Evolutionary conservation across 2,888 invertebrate species (phyloP).

Genomic region (Cephus runcator): DNA sequence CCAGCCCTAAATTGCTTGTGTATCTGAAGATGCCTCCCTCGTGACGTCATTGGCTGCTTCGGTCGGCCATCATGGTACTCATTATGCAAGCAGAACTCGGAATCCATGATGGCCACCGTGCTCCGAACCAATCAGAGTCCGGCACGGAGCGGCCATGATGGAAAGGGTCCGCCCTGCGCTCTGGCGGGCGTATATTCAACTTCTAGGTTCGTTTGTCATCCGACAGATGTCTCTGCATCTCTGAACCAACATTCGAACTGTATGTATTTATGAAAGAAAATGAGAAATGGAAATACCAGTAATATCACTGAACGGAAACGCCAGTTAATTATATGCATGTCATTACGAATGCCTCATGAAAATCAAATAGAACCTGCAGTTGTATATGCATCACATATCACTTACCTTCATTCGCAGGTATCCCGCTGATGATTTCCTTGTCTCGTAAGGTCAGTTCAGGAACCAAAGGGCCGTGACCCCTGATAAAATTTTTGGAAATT

Average conservation of each 20-base stretch:
- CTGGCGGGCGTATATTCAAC: conserved; percentile 49
- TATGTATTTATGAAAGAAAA: not conserved
- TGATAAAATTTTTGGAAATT: not conserved
- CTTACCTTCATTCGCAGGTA: not conserved
- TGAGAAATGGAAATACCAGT: not conserved
- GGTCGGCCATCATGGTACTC: conserved; percentile 58
- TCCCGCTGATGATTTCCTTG: not conserved
- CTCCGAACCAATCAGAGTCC: conserved; percentile 63
- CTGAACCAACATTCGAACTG: conserved; percentile 6
- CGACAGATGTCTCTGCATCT: conserved; percentile 55
- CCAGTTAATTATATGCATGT: not conserved
- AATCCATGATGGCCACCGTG: conserved; percentile 68
- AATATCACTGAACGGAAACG: not conserved
- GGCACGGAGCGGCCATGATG: conserved; percentile 50
- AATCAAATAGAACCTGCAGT: not conserved
- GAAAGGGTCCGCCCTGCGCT: conserved; percentile 47
- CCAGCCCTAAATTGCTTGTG: conserved; percentile 11
- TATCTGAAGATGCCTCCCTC: conserved; percentile 42
- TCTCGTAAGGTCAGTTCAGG: not conserved
- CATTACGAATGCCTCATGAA: not conserved
- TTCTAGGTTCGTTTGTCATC: conserved; percentile 27
- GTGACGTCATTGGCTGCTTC: conserved; percentile 50
- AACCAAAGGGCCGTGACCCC: not conserved
- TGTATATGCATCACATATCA: not conserved
- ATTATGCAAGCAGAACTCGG: conserved; percentile 56